Evolutionary conservation across 2,113 vertebrate species (phyloP).

Genomic region (Ammodytes dubius): DNA sequence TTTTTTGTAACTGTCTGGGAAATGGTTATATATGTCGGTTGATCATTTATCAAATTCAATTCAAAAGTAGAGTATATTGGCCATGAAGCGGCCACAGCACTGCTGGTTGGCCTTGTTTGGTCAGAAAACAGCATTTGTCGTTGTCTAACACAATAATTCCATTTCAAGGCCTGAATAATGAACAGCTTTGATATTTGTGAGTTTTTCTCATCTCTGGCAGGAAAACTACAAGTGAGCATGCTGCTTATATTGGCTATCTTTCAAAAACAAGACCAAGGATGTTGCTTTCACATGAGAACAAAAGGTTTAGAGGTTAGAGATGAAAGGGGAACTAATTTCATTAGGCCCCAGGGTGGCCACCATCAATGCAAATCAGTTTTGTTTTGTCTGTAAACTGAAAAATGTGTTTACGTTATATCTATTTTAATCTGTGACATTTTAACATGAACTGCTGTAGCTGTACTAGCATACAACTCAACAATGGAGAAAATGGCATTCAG

Average conservation of each 20-base stretch:
- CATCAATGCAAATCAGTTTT: not conserved
- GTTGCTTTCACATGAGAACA: conserved; percentile 1
- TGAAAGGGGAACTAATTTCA: not conserved
- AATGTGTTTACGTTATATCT: not conserved
- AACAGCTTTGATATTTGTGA: conserved; percentile 38
- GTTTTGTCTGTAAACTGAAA: not conserved
- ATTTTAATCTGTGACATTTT: conserved; percentile 5
- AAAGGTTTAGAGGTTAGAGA: conserved; percentile 26
- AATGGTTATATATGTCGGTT: conserved; percentile 8
- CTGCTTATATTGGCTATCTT: conserved; percentile 24
- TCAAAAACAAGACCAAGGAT: conserved; percentile 7
- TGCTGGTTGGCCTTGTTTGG: conserved; percentile 54
- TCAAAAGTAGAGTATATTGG: conserved; percentile 47
- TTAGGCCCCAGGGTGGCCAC: not conserved
- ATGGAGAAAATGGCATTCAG: not conserved
- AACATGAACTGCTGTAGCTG: not conserved
- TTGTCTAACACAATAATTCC: conserved; percentile 50
- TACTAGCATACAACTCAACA: not conserved
- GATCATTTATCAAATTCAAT: conserved; percentile 21
- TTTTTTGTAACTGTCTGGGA: not conserved
- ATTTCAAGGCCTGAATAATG: conserved; percentile 71
- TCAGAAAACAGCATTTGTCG: conserved; percentile 35
- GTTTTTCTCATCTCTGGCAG: conserved; percentile 25
- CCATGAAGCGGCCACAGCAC: conserved; percentile 1
- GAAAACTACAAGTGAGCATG: not conserved